These are phyloP conservation scores for Panurus biarmicus DNA, from an alignment of 2,113 vertebrate species.

Conservation along the genomic window DNA sequence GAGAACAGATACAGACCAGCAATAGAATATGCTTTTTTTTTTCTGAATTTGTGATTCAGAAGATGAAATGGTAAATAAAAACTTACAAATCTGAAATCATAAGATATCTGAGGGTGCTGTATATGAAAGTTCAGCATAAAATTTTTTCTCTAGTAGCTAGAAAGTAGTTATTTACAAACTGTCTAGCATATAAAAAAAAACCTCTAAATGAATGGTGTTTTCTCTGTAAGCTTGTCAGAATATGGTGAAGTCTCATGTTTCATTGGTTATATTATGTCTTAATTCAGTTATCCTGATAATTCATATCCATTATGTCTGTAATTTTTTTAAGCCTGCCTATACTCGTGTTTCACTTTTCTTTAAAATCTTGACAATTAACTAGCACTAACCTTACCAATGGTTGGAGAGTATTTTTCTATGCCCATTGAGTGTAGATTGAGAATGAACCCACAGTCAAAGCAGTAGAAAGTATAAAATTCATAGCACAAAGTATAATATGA, in stretches of 20 bases:
- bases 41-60: background rate
- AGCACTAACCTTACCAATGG: background rate
- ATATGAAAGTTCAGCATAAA: background rate
- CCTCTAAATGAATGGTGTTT: background rate
- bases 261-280: background rate
- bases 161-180: background rate
- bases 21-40: background rate
- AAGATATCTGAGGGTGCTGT: background rate
- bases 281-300: background rate
- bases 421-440: background rate
- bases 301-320: background rate
- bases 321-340: background rate
- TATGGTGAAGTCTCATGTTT: background rate
- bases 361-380: background rate
- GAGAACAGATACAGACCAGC: background rate
- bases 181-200: background rate
- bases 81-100: background rate
- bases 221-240: background rate
- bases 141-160: background rate
- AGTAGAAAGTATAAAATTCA: background rate
- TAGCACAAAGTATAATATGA: too few relatives aligned
- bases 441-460: background rate
- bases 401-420: background rate
- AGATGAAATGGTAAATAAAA: background rate
- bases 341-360: background rate